Base-by-base conservation (phyloP, 92 coral and sea anemone genomes). In the Zoanthus solanderi region DNA sequence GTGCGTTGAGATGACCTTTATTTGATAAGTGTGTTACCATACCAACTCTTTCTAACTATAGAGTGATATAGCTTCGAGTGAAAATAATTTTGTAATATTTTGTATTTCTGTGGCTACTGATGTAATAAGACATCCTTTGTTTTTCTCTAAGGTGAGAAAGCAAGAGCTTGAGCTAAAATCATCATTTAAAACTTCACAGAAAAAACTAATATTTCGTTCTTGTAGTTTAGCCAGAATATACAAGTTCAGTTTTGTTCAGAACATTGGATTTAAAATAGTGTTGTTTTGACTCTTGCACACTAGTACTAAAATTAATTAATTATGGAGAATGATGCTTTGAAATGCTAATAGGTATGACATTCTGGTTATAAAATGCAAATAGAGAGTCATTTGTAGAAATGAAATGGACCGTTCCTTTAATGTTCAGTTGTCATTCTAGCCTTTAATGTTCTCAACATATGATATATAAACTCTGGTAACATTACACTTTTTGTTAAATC, bases 1-100 rank as follows among this genome's bases (percentile, higher is more conserved):
- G 82, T 77, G 82, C 82, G 53, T 77, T 77, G 29, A 53, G 53
- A 13, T 77, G 82, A 54, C 67, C 68, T 54, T 77, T 17, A 11
- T 77, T 47, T 75, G 60, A 6, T 1, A 30, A 28, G 8, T 31
- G 3, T 48, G 61, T 47, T 50, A 14, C 42, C 16, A 47, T 50
- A 75, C 61, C 17, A 31, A 48, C 58, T 76, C 50, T 4, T 10
- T 4, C 28, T 7, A 28, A 9, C 31, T 48, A 18, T 5, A 2
- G 58, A 42, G 16, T 44, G 8, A n/a, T 14, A 73, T 15, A 16
- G 69, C 2, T 63, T 63, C 9, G 8, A 7, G 29, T 63, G 9
- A 1, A 63, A 63, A 63, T 63, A 4, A 18, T 17, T 8, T 7
- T 63, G 30, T 7, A 63, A 63, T 1, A 9, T 63, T 16, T 17